These are phyloP conservation scores for Crambe crambe DNA, from an alignment of 37 sponge, comb jelly and placozoan species.

Conservation along the genomic window DNA sequence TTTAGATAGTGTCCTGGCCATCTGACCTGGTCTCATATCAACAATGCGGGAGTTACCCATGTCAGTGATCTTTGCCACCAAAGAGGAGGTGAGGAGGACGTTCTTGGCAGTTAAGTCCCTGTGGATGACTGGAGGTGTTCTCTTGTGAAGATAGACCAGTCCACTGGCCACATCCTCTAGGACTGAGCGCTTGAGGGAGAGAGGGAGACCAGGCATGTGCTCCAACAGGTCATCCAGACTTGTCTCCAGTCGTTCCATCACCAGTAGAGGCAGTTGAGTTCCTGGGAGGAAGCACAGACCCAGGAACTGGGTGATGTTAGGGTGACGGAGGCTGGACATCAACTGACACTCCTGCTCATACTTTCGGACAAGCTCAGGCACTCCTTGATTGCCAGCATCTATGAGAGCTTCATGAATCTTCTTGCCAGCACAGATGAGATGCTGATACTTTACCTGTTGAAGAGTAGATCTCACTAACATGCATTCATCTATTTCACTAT, in stretches of 20 bases:
- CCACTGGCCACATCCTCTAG: neutral
- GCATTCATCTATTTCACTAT: neutral
- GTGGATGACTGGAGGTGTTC: neutral
- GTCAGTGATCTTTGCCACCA: neutral
- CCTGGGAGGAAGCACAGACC: too few species aligned
- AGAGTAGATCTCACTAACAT: neutral
- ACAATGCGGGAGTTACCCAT: neutral
- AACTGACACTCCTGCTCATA: neutral
- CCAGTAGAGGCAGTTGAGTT: constrained; percentile 5
- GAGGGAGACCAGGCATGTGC: neutral
- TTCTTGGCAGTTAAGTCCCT: neutral
- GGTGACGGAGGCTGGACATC: neutral
- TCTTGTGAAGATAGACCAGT: neutral
- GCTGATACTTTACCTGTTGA: neutral
- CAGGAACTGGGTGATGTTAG: neutral
- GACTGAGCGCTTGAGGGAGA: neutral
- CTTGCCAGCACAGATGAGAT: neutral
- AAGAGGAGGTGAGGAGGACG: neutral
- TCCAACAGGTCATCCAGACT: neutral
- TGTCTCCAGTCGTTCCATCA: constrained; percentile 1
- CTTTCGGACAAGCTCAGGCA: neutral
- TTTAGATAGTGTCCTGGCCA: neutral
- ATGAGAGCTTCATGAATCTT: neutral
- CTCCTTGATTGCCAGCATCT: neutral
- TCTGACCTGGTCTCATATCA: neutral